A percentile compares a stretch with the other conserved stretches of the same genome.
phyloP scores from a whole-genome alignment of 2,888 invertebrate genomes.

The Parnassius orleans region DNA sequence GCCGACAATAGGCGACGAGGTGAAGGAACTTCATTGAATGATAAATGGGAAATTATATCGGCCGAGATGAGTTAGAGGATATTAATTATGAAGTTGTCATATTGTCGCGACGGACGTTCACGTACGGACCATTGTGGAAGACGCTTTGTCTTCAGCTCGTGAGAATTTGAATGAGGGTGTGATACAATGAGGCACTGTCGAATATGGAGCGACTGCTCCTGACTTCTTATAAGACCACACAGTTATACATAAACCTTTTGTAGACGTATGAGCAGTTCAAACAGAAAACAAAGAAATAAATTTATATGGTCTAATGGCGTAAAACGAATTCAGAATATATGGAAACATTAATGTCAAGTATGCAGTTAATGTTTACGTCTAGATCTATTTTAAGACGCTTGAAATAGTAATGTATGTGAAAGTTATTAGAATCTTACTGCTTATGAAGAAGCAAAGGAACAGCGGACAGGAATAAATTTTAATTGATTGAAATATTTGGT shows the following conservation, averaged over 20 bases:
- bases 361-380: constrained; percentile 24
- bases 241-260: constrained; percentile 27
- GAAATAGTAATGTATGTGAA: constrained; percentile 18
- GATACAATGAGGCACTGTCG: constrained; percentile 52
- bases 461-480: not conserved
- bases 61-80: constrained; percentile 75
- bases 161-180: constrained; percentile 57
- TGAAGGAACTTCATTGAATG: constrained; percentile 67
- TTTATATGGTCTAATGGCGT: constrained; percentile 20
- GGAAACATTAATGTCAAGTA: constrained; percentile 28
- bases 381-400: constrained; percentile 23
- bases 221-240: constrained; percentile 62
- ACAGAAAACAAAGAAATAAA: constrained; percentile 16
- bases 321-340: constrained; percentile 26
- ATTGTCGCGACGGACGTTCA: constrained; percentile 68
- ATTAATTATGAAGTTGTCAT: constrained; percentile 79
- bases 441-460: constrained; percentile 4
- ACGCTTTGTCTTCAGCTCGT: constrained; percentile 70
- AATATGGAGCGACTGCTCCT: constrained; percentile 61
- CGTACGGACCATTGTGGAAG: constrained; percentile 63
- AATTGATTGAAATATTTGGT: no score
- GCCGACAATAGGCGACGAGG: constrained; percentile 69
- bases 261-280: constrained; percentile 1
- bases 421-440: constrained; percentile 12
- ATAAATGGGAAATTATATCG: constrained; percentile 79